Evolutionary conservation across 2,797 vertebrate species (phyloP), one percentile per base, ranked within the genome.

Genomic region (Varecia variegata): DNA sequence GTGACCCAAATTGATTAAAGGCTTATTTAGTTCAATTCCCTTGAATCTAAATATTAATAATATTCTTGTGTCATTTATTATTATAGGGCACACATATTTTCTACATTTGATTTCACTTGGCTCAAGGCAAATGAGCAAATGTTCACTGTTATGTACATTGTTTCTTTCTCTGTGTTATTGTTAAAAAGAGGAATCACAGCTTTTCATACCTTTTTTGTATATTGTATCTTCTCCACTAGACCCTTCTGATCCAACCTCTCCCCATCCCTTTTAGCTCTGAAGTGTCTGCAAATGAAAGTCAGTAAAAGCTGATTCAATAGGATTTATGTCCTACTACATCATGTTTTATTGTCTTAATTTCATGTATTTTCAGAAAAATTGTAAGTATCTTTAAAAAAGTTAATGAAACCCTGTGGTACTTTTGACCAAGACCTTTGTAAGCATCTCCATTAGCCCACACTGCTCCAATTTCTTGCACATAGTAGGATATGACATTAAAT

Each of bases 1-100:
- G 52, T 80, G 32, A 94, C 67, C 58, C 65, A 67, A 88, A 71
- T 87, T 88, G 86, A 91, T 76, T 93, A 93, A 95, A 93, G 30
- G 0, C 8, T 92, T 40, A 32, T 96, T 96, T 15, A n/a, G 77
- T n/a, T 91, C 62, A 88, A 76, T 67, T 84, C 6, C 84, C 87
- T 93, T 43, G 35, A 90, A 23, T 92, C 27, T 95, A 62, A 90
- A 93, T 56, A 56, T 56, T 56, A 56, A 25, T 92, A 54, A 14
- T 70, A 20, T 73, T 84, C 95, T 80, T 77, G 15, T 58, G n/a
- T 73, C 88, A 88, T 62, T 88, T 93, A 74, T 88, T 93, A 47
- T 92, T 58, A 82, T 40, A 62, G 38, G 1, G 2, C 32, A n/a
- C 13, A 12, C 8, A 12, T 88, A 45, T 90, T 90, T 95, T 91